phyloP scores from a whole-genome alignment of 1,140 invertebrate species.

The Drosophila grimshawi region DNA sequence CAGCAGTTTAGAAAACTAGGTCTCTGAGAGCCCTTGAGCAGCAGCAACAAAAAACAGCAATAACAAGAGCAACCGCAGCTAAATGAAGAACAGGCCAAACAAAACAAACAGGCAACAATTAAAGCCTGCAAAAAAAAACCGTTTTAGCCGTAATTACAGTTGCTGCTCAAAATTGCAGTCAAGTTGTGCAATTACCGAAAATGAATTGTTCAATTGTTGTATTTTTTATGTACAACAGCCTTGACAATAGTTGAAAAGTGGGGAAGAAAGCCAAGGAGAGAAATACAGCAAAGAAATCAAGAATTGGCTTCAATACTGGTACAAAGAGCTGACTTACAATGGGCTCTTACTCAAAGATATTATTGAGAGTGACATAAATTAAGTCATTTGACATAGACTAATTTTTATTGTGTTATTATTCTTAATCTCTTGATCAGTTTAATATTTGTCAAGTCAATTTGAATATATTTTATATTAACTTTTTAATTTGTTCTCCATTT shows the following conservation, averaged over 20 bases:
- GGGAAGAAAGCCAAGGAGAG: background rate
- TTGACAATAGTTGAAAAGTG: slow-evolving; percentile 21
- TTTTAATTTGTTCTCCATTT: no score
- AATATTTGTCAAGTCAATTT: no score
- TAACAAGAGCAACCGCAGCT: background rate
- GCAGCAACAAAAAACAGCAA: slow-evolving; percentile 5
- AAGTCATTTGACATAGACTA: background rate
- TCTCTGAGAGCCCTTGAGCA: slow-evolving; percentile 31
- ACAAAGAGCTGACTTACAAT: background rate
- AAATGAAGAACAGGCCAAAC: slow-evolving; percentile 19
- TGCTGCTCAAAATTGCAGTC: slow-evolving; percentile 52
- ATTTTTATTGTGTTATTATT: no score
- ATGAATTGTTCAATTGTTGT: slow-evolving; percentile 45
- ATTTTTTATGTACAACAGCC: slow-evolving; percentile 18
- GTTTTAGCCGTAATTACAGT: slow-evolving; percentile 57
- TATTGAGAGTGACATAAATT: background rate
- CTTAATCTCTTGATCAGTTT: no score
- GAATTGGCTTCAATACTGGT: background rate
- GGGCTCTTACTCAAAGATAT: background rate
- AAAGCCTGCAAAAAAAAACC: slow-evolving; percentile 6
- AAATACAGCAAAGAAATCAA: background rate
- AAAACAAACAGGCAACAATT: slow-evolving; percentile 50
- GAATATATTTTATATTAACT: no score
- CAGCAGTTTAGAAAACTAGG: slow-evolving; percentile 37
- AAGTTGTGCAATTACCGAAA: slow-evolving; percentile 52